phyloP scores from a whole-genome alignment of 2,888 invertebrate species.

The Lordiphosa andalusiaca region DNA sequence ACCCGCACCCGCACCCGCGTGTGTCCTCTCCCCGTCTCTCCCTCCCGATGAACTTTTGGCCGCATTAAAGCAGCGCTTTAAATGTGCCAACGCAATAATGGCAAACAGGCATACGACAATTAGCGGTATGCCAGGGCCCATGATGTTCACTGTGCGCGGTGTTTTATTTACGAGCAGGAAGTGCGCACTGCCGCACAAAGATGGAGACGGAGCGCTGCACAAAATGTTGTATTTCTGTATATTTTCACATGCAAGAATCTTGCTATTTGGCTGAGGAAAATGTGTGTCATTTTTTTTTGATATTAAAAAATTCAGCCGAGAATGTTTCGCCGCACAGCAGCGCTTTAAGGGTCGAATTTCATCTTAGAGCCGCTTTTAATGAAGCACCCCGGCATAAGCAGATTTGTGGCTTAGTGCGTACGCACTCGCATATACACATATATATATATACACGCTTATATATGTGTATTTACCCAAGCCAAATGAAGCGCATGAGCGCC shows the following conservation, averaged over 20 bases:
- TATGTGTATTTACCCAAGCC: slow-evolving; percentile 54
- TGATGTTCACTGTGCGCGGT: slow-evolving; percentile 15
- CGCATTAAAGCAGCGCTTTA: slow-evolving; percentile 67
- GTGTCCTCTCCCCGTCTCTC: not conserved
- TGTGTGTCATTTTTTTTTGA: slow-evolving; percentile 74
- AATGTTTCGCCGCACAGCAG: not conserved
- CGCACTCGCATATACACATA: too few relatives aligned
- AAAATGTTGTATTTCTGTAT: slow-evolving; percentile 36
- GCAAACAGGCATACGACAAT: slow-evolving; percentile 56
- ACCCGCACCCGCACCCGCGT: too few relatives aligned
- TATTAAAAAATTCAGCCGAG: slow-evolving; percentile 53
- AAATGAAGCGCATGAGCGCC: slow-evolving; percentile 50
- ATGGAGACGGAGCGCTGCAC: slow-evolving; percentile 13
- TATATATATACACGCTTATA: too few relatives aligned
- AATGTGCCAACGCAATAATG: slow-evolving; percentile 54
- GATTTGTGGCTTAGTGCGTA: slow-evolving; percentile 71
- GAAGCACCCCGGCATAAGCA: slow-evolving; percentile 68
- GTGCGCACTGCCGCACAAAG: slow-evolving; percentile 34
- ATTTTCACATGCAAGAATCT: slow-evolving; percentile 9
- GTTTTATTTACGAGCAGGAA: slow-evolving; percentile 67
- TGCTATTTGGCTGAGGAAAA: slow-evolving; percentile 25
- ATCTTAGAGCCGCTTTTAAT: slow-evolving; percentile 69
- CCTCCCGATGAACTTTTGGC: slow-evolving; percentile 59
- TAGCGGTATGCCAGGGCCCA: slow-evolving; percentile 43
- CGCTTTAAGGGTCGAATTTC: slow-evolving; percentile 23